Base-by-base conservation (phyloP, 2,113 vertebrate species). In the Nannospalax galili region DNA sequence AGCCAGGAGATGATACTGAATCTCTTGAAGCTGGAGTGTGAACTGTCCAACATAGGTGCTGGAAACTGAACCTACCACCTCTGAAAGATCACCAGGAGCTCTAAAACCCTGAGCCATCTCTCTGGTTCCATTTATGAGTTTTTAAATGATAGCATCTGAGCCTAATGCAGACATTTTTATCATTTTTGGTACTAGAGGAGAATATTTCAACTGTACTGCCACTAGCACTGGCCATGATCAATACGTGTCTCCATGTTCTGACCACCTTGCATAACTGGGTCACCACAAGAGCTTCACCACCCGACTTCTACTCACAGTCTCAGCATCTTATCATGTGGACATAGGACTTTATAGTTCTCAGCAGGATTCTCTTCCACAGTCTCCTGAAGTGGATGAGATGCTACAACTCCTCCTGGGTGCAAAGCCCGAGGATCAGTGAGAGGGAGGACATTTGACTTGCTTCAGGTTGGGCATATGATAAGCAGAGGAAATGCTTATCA, bases 221-320 rank as follows among this genome's bases (percentile, higher is more conserved):
- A 56, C 52, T 64, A 35, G 48, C 14, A 84, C 0, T 56, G 10
- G 32, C n/a, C 48, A 70, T 12, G 14, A 56, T 5, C 7, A 52
- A 80, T 74, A 32, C 42, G 37, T 56, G 45, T 40, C 12, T 69
- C 70, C 45, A 4, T 82, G 7, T 22, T 82, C n/a, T 30, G 28
- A 17, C 2, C 10, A 37, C 19, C 19, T 3, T 11, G 82, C 75
- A 64, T 12, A 62, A 2, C 37, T 14, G 4, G 17, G 15, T 7
- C 10, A 17, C 6, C 7, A 30, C 1, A 7, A 16, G 0, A 9
- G 8, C 37, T 28, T 62, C 32, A 6, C 14, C 19, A 20, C 42
- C 32, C 22, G 37, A 65, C 58, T 35, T 42, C 40, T 42, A 60
- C 14, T 40, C 14, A 10, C 28, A 24, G 2, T 67, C 30, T 84